These are phyloP conservation scores for Corbicula japonica DNA, from an alignment of 2,888 invertebrate species.

Conservation along the genomic window DNA sequence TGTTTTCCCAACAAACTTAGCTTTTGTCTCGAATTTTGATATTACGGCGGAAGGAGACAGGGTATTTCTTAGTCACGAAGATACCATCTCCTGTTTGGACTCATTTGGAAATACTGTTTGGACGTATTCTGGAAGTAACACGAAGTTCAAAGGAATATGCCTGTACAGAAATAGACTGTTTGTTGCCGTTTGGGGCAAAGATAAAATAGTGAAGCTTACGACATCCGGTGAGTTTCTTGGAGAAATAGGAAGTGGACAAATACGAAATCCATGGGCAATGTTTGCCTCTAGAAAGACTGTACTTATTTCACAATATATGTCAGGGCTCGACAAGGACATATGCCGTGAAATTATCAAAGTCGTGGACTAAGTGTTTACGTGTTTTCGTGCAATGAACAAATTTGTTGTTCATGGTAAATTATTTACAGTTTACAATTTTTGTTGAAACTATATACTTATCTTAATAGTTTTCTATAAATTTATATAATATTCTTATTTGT, in stretches of 20 bases:
- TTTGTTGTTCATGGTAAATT: not conserved
- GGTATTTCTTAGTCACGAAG: not conserved
- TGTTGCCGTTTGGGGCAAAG: constrained; percentile 4
- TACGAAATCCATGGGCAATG: constrained; percentile 11
- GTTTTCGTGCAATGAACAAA: no score
- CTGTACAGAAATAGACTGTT: not conserved
- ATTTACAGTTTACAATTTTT: not conserved
- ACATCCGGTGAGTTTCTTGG: not conserved
- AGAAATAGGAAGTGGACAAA: not conserved
- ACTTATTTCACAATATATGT: constrained; percentile 13
- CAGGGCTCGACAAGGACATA: not conserved
- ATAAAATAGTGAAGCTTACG: constrained; percentile 1
- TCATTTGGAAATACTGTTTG: constrained; percentile 3
- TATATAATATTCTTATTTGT: not conserved
- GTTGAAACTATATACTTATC: not conserved
- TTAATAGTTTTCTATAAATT: not conserved
- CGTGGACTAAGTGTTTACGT: no score
- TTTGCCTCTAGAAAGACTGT: not conserved
- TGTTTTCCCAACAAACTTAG: not conserved
- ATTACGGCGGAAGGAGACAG: not conserved
- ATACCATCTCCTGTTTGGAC: not conserved
- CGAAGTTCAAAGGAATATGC: not conserved
- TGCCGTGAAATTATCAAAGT: constrained; percentile 2
- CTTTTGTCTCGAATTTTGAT: constrained; percentile 1
- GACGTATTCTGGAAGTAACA: not conserved